A percentile compares a stretch with the other conserved stretches of the same genome.
Evolutionary conservation across 2,113 vertebrate genomes (phyloP).

Genomic region (Tapirus terrestris): DNA sequence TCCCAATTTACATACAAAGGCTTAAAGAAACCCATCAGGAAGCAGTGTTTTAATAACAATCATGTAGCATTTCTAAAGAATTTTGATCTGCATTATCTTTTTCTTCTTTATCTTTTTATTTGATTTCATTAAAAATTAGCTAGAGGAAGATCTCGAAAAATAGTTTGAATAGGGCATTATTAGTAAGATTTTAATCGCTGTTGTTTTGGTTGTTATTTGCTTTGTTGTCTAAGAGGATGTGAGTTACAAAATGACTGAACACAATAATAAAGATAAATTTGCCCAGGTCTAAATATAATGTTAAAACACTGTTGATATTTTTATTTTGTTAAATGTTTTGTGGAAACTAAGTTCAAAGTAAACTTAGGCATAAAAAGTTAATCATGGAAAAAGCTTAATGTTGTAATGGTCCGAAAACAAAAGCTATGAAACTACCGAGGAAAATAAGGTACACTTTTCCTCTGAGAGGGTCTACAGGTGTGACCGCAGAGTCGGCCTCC

Average conservation of each 20-base stretch:
- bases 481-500: neutral
- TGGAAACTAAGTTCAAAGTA: neutral
- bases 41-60: neutral
- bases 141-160: neutral
- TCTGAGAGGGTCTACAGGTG: neutral
- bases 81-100: neutral
- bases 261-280: neutral
- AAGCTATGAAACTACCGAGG: neutral
- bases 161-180: neutral
- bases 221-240: neutral
- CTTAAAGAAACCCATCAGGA: neutral
- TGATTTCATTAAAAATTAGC: constrained; percentile 40
- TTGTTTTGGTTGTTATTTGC: neutral
- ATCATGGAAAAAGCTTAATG: neutral
- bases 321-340: neutral
- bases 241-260: neutral
- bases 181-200: neutral
- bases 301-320: neutral
- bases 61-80: neutral
- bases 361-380: neutral
- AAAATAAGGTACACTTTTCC: neutral
- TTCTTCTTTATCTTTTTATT: neutral
- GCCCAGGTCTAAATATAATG: neutral
- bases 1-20: neutral
- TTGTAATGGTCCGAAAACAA: neutral